Evolutionary conservation across 2,797 vertebrate genomes (phyloP).

Genomic region (Pseudochaenichthys georgianus): DNA sequence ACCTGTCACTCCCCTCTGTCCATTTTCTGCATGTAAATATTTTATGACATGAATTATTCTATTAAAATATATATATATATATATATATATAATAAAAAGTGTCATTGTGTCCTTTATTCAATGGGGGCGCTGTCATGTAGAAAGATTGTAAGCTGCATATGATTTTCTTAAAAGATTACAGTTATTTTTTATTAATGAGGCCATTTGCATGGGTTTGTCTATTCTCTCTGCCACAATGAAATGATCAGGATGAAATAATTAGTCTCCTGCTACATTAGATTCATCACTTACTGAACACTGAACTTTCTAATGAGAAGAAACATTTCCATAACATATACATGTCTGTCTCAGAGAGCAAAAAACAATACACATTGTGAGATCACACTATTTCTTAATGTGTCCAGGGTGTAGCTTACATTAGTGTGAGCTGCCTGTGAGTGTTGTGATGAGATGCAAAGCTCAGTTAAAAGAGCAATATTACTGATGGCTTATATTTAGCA

Average conservation of each 20-base stretch:
- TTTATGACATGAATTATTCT: constrained; percentile 77
- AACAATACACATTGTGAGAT: constrained; percentile 35
- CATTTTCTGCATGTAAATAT: constrained; percentile 79
- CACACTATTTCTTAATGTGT: constrained; percentile 30
- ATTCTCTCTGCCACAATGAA: constrained; percentile 28
- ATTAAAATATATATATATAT: constrained; percentile 63
- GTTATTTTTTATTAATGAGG: constrained; percentile 58
- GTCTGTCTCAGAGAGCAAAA: constrained; percentile 1
- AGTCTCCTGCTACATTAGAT: constrained; percentile 30
- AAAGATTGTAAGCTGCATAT: constrained; percentile 22
- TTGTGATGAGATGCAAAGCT: neutral
- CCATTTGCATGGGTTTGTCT: constrained; percentile 45
- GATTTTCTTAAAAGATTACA: constrained; percentile 52
- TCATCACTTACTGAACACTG: constrained; percentile 1
- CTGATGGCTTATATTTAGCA: neutral
- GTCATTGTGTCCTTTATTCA: constrained; percentile 53
- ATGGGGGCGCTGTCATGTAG: constrained; percentile 25
- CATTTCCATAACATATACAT: neutral
- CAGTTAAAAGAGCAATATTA: constrained; percentile 4
- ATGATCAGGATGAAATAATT: constrained; percentile 45
- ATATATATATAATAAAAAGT: constrained; percentile 67
- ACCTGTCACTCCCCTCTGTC: constrained; percentile 69
- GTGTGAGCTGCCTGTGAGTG: neutral
- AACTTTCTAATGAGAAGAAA: constrained; percentile 32
- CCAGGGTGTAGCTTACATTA: constrained; percentile 3